Evolutionary conservation across 2,888 invertebrate genomes (phyloP), one percentile per base, ranked within the genome.

Genomic region (Hetaerina titia): DNA sequence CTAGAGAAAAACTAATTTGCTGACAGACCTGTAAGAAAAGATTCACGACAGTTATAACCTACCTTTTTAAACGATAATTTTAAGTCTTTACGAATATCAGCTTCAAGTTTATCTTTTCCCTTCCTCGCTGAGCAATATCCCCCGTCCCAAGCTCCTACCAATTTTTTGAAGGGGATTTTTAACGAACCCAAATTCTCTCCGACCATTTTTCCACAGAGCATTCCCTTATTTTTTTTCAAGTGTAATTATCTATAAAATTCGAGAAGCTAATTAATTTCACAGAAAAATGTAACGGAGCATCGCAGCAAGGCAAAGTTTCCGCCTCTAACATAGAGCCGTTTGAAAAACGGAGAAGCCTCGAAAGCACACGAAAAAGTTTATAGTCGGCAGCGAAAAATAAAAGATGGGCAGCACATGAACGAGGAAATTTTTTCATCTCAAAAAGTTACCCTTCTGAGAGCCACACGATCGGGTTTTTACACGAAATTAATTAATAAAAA

Each of bases 401-500:
- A 81, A n/a, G 81, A 81, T 19, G 81, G 31, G 13, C 31, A 25
- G 4, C n/a, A 31, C 45, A 31, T 31, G 81, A 81, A 31, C 31
- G 11, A 31, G 31, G 81, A 81, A 81, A 31, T 31, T 8, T 31
- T 81, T 81, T 31, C 25, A 15, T 81, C 69, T 19, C 25, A 81
- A 81, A 69, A 69, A 81, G 31, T 81, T 81, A 7, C 25, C 81
- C 81, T 81, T 81, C 31, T 11, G 81, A 81, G 81, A 81, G 13
- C 81, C 81, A 81, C 31, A 81, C 25, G 31, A 81, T 81, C 81
- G 81, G 81, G 25, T 31, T 81, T 81, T 81, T 13, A 45, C 31
- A 11, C 5, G 25, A 31, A 81, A 81, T 81, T 81, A 81, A 81
- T 81, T 81, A 81, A 81, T 81, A 81, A 81, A 81, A 81, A 81